phyloP scores from a whole-genome alignment of 2,797 vertebrate species.

The Gambusia yucatana region DNA sequence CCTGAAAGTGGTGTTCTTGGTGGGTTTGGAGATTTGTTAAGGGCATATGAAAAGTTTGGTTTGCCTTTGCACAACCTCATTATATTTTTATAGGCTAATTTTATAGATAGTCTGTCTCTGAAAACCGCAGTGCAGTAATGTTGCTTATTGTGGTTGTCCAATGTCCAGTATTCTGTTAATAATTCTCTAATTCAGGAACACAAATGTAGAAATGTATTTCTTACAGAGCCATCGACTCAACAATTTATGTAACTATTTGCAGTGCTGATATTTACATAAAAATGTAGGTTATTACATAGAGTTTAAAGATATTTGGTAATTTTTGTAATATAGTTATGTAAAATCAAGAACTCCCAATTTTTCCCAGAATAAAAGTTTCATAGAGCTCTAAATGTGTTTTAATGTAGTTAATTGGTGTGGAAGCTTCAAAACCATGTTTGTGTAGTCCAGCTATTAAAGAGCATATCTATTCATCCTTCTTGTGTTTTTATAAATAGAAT shows the following conservation, averaged over 20 bases:
- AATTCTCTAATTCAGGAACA: slow-evolving; percentile 27
- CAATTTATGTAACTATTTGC: neutral
- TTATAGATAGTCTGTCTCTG: slow-evolving; percentile 32
- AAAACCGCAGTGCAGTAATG: slow-evolving; percentile 49
- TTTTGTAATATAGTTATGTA: neutral
- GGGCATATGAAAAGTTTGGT: neutral
- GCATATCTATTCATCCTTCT: neutral
- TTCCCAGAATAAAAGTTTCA: neutral
- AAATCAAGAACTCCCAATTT: neutral
- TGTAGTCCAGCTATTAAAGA: neutral
- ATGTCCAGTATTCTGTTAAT: slow-evolving; percentile 39
- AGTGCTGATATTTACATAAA: neutral
- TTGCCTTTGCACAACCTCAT: slow-evolving; percentile 45
- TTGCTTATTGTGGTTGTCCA: slow-evolving; percentile 27
- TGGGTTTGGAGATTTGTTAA: slow-evolving; percentile 21
- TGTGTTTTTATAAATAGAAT: neutral
- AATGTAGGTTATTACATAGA: neutral
- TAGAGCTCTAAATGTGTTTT: neutral
- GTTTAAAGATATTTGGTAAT: neutral
- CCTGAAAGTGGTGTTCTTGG: neutral
- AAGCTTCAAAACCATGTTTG: neutral
- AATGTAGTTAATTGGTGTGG: neutral
- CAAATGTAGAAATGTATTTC: slow-evolving; percentile 10
- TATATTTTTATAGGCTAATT: slow-evolving; percentile 41
- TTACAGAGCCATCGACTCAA: slow-evolving; percentile 1